Evolutionary conservation across 2,888 invertebrate genomes (phyloP).

Genomic region (Drosophila quinaria): DNA sequence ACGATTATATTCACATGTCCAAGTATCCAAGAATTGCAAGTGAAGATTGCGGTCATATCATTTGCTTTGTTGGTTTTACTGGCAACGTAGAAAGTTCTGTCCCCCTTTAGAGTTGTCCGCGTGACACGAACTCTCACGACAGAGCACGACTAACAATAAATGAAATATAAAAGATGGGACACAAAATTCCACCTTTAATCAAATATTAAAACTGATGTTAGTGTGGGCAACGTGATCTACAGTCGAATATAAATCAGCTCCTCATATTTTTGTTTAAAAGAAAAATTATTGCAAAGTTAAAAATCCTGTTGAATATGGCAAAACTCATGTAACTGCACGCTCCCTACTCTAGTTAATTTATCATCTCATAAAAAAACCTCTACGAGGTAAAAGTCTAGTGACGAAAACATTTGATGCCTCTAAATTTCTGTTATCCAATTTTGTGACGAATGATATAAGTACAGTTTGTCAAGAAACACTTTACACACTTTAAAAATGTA

Average conservation of each 20-base stretch:
- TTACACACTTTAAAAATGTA: too few species aligned
- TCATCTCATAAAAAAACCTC: too few species aligned
- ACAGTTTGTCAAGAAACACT: too few species aligned
- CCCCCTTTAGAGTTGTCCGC: conserved; percentile 4
- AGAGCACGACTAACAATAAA: not conserved
- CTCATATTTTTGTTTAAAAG: not conserved
- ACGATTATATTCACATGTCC: conserved; percentile 4
- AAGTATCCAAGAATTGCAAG: conserved; percentile 44
- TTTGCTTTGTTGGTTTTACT: conserved; percentile 58
- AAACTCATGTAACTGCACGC: not conserved
- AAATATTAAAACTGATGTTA: not conserved
- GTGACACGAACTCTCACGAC: conserved; percentile 17
- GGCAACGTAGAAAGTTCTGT: conserved; percentile 53
- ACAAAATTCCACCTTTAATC: not conserved
- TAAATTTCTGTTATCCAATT: too few species aligned
- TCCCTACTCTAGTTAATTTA: not conserved
- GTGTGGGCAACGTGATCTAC: not conserved
- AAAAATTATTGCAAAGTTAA: not conserved
- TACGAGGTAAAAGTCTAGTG: too few species aligned
- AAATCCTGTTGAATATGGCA: too few species aligned
- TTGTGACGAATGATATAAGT: too few species aligned
- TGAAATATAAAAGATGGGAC: not conserved
- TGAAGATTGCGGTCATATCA: conserved; percentile 58
- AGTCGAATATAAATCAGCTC: not conserved
- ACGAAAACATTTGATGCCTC: too few species aligned